A percentile compares a stretch with the other conserved stretches of the same genome.
Evolutionary conservation across 1,140 invertebrate species (phyloP).

Genomic region (Oryctes rhinoceros): DNA sequence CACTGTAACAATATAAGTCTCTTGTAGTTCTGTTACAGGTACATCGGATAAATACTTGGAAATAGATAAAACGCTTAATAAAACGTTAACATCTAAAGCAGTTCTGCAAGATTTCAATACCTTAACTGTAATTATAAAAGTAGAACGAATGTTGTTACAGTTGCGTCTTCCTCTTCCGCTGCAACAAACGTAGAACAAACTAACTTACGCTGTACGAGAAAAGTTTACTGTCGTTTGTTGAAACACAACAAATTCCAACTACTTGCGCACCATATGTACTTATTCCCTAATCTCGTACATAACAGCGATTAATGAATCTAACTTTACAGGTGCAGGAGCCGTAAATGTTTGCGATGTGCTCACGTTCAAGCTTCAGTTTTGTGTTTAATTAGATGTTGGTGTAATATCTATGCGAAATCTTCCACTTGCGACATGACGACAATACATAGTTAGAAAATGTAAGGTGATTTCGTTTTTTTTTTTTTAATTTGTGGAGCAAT

Average conservation of each 20-base stretch:
- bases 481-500: background rate
- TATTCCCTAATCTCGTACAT: slow-evolving; percentile 36
- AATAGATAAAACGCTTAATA: too few species aligned
- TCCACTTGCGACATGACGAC: background rate
- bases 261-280: background rate
- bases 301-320: slow-evolving; percentile 37
- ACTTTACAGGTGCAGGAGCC: slow-evolving; percentile 27
- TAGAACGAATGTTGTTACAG: background rate
- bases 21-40: too few species aligned
- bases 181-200: background rate
- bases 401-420: background rate
- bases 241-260: slow-evolving; percentile 22
- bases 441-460: background rate
- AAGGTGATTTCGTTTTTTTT: background rate
- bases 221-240: background rate
- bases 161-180: background rate
- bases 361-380: background rate
- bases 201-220: background rate
- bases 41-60: too few species aligned
- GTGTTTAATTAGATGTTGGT: slow-evolving; percentile 19
- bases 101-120: background rate
- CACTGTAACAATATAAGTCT: too few species aligned
- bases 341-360: slow-evolving; percentile 23
- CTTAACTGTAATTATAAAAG: background rate
- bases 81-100: background rate